Evolutionary conservation across 1,140 invertebrate genomes (phyloP), one percentile per base, ranked within the genome.

Genomic region (Drosophila paulistorum): DNA sequence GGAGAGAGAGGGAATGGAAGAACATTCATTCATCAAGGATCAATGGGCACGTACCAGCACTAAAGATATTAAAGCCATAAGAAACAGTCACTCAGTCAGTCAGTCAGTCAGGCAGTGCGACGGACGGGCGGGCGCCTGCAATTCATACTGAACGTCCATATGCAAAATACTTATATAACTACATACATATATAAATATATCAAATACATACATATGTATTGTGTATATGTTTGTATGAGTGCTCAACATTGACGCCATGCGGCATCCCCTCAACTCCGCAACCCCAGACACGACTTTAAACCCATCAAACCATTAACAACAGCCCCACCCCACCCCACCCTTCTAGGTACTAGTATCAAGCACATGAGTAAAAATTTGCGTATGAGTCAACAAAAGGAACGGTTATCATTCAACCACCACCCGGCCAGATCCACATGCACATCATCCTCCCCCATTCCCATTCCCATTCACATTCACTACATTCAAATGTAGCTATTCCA

Each of bases 1-100:
- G n/a, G 5, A 6, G 42, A 45, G 4, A 14, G n/a, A 7, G 42
- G 6, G 42, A 14, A 2, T 45, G 14, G 73, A 48, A 57, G 55
- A 57, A 74, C 65, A 59, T 61, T 64, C 74, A 68, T 66, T 71
- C 80, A 83, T 87, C 79, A 86, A 87, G 83, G 83, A 86, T 86
- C 83, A 86, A 86, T 86, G 83, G 45, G 83, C 83, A 86, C 83
- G 83, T 86, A 86, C 45, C 83, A 73, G 84, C 79, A 86, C 79
- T 86, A 86, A 86, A 86, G 83, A 80, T 86, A 86, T 86, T 86
- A 86, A 86, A 87, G 83, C 72, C 71, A 89, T 87, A 86, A 86
- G 83, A 86, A 71, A 83, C 73, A 79, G 73, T 67, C 72, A 76
- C 74, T 11, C 9, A 51, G 45, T 23, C 17, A 51, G 7, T 51